Conservation (phyloP, 2,797 vertebrate genomes). For the Hypotaenidia philippensis region DNA sequence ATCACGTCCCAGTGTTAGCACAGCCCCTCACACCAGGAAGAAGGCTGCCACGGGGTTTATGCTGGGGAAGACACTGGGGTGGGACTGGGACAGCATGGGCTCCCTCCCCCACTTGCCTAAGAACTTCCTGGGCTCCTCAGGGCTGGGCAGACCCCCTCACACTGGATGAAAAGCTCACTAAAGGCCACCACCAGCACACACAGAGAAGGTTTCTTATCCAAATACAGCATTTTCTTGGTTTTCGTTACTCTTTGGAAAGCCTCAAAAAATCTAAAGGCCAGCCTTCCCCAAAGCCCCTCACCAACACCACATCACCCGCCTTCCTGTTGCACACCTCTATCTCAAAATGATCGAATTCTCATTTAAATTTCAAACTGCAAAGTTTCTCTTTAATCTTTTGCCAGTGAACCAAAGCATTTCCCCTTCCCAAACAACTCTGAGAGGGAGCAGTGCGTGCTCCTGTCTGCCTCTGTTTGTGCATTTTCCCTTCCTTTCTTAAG, state of each 20-base stretch:
- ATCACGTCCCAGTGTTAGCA: background rate
- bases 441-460: background rate
- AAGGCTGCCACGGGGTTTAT: accelerated
- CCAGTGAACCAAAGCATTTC: background rate
- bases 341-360: background rate
- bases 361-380: background rate
- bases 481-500: constrained; percentile 58
- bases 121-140: background rate
- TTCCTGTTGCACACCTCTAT: background rate
- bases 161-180: background rate
- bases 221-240: background rate
- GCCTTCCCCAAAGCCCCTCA: accelerated
- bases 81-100: accelerated
- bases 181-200: background rate
- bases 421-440: background rate
- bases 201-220: background rate
- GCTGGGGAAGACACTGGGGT: background rate
- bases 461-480: background rate
- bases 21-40: accelerated
- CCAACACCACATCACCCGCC: accelerated
- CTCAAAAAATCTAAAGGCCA: background rate
- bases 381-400: background rate
- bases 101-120: accelerated
- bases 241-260: background rate
- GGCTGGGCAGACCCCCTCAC: background rate